Evolutionary conservation across 1,140 invertebrate genomes (phyloP).

Genomic region (Listronotus oregonensis): DNA sequence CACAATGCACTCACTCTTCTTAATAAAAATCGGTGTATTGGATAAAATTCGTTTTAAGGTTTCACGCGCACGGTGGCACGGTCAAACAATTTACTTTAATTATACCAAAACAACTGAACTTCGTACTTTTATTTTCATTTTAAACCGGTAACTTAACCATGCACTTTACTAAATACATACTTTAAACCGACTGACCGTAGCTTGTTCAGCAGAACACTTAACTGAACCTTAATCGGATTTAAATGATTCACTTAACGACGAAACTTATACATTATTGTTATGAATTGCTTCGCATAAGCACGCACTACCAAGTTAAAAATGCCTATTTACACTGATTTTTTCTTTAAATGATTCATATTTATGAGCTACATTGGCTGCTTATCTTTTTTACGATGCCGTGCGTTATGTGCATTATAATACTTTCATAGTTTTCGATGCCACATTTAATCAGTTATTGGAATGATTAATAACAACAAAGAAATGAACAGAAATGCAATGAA

Average conservation of each 20-base stretch:
- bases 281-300: conserved; percentile 18
- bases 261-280: conserved; percentile 17
- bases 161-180: conserved; percentile 19
- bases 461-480: not conserved
- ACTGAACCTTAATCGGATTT: conserved; percentile 35
- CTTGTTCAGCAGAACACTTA: conserved; percentile 20
- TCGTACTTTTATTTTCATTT: no score
- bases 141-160: not conserved
- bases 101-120: no score
- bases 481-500: not conserved
- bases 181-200: conserved; percentile 18
- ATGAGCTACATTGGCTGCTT: conserved; percentile 11
- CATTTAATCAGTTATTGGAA: conserved; percentile 13
- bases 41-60: no score
- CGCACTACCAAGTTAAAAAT: conserved; percentile 6
- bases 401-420: not conserved
- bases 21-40: no score
- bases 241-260: conserved; percentile 37
- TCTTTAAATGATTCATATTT: conserved; percentile 14
- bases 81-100: no score
- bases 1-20: not conserved
- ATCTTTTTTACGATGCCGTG: conserved; percentile 4
- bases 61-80: no score
- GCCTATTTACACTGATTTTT: conserved; percentile 5
- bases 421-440: conserved; percentile 15